These are phyloP conservation scores for Echinometra lucunter DNA, from an alignment of 53 echinoderm and acorn worm genomes.

Conservation along the genomic window DNA sequence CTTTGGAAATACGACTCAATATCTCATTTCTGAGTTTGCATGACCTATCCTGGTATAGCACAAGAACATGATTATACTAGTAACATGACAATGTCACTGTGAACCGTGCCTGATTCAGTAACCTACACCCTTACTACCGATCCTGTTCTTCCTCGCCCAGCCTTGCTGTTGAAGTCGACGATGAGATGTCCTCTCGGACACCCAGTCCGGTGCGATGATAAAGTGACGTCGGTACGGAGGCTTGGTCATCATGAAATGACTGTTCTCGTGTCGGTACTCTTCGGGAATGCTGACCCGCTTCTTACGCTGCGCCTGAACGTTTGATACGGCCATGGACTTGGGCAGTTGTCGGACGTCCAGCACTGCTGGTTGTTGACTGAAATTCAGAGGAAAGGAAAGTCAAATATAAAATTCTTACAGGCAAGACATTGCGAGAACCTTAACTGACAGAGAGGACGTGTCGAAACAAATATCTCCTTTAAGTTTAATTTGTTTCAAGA, in stretches of 20 bases:
- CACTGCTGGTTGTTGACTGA: not conserved
- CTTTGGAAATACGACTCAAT: not conserved
- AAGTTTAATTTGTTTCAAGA: too few species aligned
- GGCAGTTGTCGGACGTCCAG: slow-evolving; percentile 31
- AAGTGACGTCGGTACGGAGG: slow-evolving; percentile 78
- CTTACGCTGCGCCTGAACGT: slow-evolving; percentile 10
- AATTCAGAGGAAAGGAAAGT: not conserved
- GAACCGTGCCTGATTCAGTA: not conserved
- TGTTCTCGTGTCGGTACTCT: slow-evolving; percentile 85
- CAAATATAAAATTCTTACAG: not conserved
- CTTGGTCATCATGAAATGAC: slow-evolving; percentile 79
- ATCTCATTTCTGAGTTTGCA: not conserved
- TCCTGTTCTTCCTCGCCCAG: slow-evolving; percentile 55
- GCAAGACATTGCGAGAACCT: too few species aligned
- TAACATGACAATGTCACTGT: not conserved
- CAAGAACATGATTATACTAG: too few species aligned
- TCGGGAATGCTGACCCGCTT: slow-evolving; percentile 68
- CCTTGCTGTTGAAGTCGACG: slow-evolving; percentile 77
- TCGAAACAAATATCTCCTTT: too few species aligned
- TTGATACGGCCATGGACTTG: not conserved
- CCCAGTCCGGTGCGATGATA: slow-evolving; percentile 97
- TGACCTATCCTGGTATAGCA: not conserved
- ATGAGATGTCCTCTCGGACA: slow-evolving; percentile 84
- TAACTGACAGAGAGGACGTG: too few species aligned
- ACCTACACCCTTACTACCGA: slow-evolving; percentile 48